Evolutionary conservation across 2,888 invertebrate genomes (phyloP), one percentile per base, ranked within the genome.

Genomic region (Andricus quercusramuli): DNA sequence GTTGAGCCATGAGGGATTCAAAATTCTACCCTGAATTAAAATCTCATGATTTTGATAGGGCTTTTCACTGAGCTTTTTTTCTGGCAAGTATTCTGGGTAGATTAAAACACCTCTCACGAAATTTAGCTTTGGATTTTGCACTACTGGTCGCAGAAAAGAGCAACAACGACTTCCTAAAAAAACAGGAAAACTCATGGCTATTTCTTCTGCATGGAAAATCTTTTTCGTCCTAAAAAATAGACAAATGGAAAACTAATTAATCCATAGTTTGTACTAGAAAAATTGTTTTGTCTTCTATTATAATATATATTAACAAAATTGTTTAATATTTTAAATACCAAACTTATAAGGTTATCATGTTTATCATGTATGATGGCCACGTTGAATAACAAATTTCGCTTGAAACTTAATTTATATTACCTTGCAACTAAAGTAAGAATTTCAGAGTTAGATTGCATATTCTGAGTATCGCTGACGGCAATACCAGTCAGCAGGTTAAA

Each of bases 401-500:
- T 6, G 47, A 5, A 47, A 67, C 13, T 22, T 4, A 41, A n/a
- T 37, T 13, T 9, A 11, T 2, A 9, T 67, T 17, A 68, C 68
- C 96, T 94, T 6, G 96, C 95, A 78, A 97, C 95, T 82, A 96
- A 95, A 0, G 96, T 96, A 1, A 97, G 96, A 4, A 97, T 93
- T 90, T 97, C 97, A 0, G 97, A 97, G 88, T 97, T 95, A 0
- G 95, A 95, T 91, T 96, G 95, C 80, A 97, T 97, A 82, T 93
- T 92, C 87, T 96, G 96, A 0, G 97, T 97, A 88, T 97, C 97
- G 88, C 96, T 97, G 0, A 97, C 97, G 1, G 97, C 97, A 86
- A 97, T 93, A 89, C 97, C 97, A 89, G 97, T 97, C 3, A 97
- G 93, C 59, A 97, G 93, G 93, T 97, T 97, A 89, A 97, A 95